Conservation (phyloP, 2,888 invertebrate genomes). For the Steinernema hermaphroditum region DNA sequence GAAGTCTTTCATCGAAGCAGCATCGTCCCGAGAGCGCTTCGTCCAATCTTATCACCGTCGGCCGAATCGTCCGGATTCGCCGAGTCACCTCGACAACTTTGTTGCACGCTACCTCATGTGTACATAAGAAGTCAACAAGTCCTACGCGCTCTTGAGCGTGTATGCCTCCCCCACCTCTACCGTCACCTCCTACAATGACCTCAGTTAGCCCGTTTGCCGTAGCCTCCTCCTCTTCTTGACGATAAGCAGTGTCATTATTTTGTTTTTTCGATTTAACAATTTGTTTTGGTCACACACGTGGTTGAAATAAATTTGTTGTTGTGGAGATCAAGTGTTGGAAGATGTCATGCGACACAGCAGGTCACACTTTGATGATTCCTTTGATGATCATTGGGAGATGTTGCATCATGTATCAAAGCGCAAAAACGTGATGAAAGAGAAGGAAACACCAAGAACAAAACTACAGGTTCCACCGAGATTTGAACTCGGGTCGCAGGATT, state of each 20-base stretch:
- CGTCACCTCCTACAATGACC: conserved; percentile 6
- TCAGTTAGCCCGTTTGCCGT: neutral
- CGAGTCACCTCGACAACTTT: neutral
- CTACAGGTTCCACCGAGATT: conserved; percentile 38
- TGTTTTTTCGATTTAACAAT: neutral
- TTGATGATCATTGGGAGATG: too few species aligned
- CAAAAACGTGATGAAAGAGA: neutral
- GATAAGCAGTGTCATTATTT: neutral
- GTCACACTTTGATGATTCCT: too few species aligned
- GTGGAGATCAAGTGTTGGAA: neutral
- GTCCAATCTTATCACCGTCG: neutral
- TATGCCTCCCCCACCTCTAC: neutral
- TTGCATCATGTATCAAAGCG: neutral
- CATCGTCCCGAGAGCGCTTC: neutral
- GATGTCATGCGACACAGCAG: too few species aligned
- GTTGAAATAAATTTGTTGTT: conserved; percentile 8
- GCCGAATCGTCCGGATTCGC: neutral
- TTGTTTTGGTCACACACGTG: neutral
- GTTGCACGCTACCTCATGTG: conserved; percentile 23
- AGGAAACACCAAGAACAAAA: neutral
- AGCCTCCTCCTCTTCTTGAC: neutral
- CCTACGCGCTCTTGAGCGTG: neutral
- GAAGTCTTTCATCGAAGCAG: neutral
- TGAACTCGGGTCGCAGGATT: conserved; percentile 48
- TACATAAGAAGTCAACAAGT: conserved; percentile 10